phyloP scores from a whole-genome alignment of 2,888 invertebrate species.

The Philereme vetulata region DNA sequence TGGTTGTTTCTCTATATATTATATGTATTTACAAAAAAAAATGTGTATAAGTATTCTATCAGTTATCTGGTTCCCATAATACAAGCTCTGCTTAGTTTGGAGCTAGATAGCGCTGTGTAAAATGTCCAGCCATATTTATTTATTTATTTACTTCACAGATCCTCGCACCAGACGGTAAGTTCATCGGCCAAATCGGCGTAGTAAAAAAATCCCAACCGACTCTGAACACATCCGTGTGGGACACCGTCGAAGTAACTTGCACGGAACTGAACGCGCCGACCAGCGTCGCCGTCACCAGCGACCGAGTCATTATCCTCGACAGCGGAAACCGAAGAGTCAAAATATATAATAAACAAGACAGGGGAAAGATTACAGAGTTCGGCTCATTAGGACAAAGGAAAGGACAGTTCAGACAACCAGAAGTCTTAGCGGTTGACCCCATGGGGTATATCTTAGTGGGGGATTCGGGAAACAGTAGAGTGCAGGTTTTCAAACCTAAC shows the following conservation, averaged over 20 bases:
- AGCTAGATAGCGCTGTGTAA: too few relatives aligned
- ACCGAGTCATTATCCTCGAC: conserved; percentile 85
- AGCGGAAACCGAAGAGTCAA: conserved; percentile 89
- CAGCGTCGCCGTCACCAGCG: conserved; percentile 85
- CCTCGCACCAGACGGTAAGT: conserved; percentile 83
- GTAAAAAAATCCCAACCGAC: conserved; percentile 60
- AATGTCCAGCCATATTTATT: too few relatives aligned
- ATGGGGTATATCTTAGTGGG: conserved; percentile 90
- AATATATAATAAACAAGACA: conserved; percentile 79
- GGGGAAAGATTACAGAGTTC: conserved; percentile 84
- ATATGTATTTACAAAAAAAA: too few relatives aligned
- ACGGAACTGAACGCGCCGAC: conserved; percentile 89
- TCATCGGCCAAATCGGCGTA: conserved; percentile 85
- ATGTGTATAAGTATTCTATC: too few relatives aligned
- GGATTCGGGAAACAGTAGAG: conserved; percentile 90
- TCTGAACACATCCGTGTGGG: conserved; percentile 62
- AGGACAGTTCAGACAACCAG: conserved; percentile 89
- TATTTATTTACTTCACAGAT: too few relatives aligned
- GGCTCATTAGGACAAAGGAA: conserved; percentile 86
- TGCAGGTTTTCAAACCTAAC: conserved; percentile 89
- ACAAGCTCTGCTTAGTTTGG: too few relatives aligned
- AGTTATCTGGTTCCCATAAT: too few relatives aligned
- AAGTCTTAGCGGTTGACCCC: conserved; percentile 88
- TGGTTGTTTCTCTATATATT: too few relatives aligned
- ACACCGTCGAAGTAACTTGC: conserved; percentile 59